Evolutionary conservation across 2,888 invertebrate genomes (phyloP).

Genomic region (Andrena trimmerana): DNA sequence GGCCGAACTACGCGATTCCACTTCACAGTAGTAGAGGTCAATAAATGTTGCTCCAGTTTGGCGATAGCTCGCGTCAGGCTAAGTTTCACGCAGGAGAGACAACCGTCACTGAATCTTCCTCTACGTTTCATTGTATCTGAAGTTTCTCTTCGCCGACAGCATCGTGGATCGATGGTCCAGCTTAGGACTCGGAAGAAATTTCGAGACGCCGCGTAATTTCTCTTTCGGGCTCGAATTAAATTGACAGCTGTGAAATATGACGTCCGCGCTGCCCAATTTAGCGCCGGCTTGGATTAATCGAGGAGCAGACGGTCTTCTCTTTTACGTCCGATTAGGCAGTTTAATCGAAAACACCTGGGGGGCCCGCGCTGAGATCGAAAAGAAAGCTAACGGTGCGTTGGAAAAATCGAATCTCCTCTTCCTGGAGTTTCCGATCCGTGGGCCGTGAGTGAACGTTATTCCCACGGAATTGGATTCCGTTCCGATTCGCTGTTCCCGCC

Average conservation of each 20-base stretch:
- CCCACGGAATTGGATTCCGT: slow-evolving; percentile 59
- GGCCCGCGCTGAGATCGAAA: too few species aligned
- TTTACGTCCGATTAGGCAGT: not conserved
- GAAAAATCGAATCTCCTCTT: not conserved
- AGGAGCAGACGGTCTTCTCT: not conserved
- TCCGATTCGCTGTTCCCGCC: slow-evolving; percentile 41
- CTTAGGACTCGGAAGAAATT: slow-evolving; percentile 7
- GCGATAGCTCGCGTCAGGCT: too few species aligned
- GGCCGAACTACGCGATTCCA: too few species aligned
- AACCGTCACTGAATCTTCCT: too few species aligned
- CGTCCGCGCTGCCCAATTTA: slow-evolving; percentile 26
- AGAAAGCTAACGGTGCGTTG: not conserved
- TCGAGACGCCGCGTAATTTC: slow-evolving; percentile 31
- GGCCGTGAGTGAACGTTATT: slow-evolving; percentile 35
- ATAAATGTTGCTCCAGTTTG: too few species aligned
- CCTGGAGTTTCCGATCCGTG: not conserved
- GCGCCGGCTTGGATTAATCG: slow-evolving; percentile 11
- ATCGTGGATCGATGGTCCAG: not conserved
- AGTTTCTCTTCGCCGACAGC: slow-evolving; percentile 11
- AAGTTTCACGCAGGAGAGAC: too few species aligned
- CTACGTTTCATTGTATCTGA: not conserved
- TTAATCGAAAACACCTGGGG: not conserved
- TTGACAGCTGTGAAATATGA: slow-evolving; percentile 28
- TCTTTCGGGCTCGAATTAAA: slow-evolving; percentile 29
- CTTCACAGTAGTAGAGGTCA: too few species aligned